phyloP scores from a whole-genome alignment of 2,888 invertebrate species.

The Stenurella melanura region DNA sequence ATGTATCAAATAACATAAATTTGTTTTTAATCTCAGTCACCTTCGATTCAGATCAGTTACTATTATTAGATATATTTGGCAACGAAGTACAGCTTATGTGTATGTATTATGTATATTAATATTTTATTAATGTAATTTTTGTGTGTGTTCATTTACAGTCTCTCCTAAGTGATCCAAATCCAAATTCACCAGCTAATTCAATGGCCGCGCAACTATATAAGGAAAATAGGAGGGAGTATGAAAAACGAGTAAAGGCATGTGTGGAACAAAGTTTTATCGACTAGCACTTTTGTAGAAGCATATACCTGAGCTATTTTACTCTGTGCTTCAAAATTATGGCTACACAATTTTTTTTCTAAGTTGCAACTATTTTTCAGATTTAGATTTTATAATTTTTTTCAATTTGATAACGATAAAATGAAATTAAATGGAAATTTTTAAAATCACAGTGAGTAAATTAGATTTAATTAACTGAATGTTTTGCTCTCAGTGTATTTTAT shows the following conservation, averaged over 20 bases:
- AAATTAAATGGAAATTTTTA: constrained; percentile 41
- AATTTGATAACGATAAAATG: constrained; percentile 25
- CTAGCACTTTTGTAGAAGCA: constrained; percentile 75
- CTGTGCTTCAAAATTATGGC: constrained; percentile 65
- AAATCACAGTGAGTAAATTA: constrained; percentile 41
- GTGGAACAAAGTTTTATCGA: constrained; percentile 99
- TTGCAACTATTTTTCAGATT: constrained; percentile 45
- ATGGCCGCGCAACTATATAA: constrained; percentile 99
- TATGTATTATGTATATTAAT: background rate
- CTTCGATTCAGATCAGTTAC: no score
- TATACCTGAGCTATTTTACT: constrained; percentile 55
- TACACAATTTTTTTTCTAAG: constrained; percentile 55
- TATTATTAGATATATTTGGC: no score
- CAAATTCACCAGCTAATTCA: constrained; percentile 99
- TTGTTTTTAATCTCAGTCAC: no score
- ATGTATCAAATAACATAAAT: no score
- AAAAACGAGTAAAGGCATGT: constrained; percentile 99
- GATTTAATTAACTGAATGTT: constrained; percentile 44
- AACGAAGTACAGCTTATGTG: no score
- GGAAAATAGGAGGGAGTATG: constrained; percentile 99
- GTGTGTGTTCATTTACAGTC: constrained; percentile 85
- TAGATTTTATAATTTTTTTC: constrained; percentile 37
- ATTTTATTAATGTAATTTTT: constrained; percentile 1
- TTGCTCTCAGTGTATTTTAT: constrained; percentile 40
- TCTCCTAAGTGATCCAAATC: constrained; percentile 99